A percentile compares a stretch with the other conserved stretches of the same genome.
phyloP scores from a whole-genome alignment of 1,140 invertebrate species.

The Drosophila tropicalis region DNA sequence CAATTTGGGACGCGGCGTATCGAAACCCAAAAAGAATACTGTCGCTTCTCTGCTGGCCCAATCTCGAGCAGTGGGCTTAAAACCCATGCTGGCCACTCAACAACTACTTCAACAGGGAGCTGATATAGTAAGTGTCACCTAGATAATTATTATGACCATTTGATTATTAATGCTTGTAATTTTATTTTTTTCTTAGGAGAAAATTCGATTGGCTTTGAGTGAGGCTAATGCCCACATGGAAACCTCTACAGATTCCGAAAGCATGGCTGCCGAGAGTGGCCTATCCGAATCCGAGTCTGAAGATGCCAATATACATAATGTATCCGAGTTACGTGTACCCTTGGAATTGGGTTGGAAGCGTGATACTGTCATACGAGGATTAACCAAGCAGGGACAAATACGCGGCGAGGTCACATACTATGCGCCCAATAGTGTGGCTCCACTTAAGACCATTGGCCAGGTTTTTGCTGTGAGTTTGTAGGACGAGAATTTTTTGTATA shows the following conservation, averaged over 20 bases:
- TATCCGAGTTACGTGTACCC: slow-evolving; percentile 88
- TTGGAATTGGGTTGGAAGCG: slow-evolving; percentile 94
- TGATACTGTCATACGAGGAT: slow-evolving; percentile 93
- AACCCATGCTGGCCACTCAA: slow-evolving; percentile 85
- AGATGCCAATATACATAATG: slow-evolving; percentile 84
- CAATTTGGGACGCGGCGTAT: slow-evolving; percentile 92
- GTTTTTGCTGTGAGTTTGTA: slow-evolving; percentile 84
- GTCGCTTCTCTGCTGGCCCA: slow-evolving; percentile 93
- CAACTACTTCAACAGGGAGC: slow-evolving; percentile 83
- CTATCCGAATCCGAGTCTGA: slow-evolving; percentile 82
- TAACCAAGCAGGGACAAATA: slow-evolving; percentile 91
- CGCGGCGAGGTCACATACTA: slow-evolving; percentile 95
- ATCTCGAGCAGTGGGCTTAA: slow-evolving; percentile 89
- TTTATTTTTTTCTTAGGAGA: slow-evolving; percentile 74
- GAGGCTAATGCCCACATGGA: slow-evolving; percentile 84
- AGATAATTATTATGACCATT: fast-evolving
- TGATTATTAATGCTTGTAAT: neutral
- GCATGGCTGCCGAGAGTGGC: slow-evolving; percentile 84
- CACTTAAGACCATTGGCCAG: slow-evolving; percentile 84
- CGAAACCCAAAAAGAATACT: slow-evolving; percentile 95
- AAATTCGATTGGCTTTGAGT: slow-evolving; percentile 84
- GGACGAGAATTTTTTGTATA: slow-evolving; percentile 44
- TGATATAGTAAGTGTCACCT: slow-evolving; percentile 75
- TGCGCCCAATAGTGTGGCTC: slow-evolving; percentile 87
- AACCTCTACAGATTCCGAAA: slow-evolving; percentile 85